A percentile compares a stretch with the other conserved stretches of the same genome.
phyloP scores from a whole-genome alignment of 2,888 invertebrate genomes.

The Andrena bicolor region DNA sequence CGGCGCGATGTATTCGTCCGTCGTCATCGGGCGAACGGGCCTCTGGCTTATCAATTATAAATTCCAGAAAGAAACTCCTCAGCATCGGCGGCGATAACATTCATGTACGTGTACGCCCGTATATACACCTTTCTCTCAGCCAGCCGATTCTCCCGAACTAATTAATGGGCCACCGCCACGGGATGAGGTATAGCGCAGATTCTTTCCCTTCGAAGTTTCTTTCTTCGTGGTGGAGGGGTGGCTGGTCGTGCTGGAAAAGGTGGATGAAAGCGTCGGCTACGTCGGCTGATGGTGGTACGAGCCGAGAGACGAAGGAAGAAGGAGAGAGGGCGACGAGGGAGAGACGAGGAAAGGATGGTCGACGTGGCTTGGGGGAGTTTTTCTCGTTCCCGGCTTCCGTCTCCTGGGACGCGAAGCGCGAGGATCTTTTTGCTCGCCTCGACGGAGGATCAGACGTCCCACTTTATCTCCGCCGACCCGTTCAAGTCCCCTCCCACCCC shows the following conservation, averaged over 20 bases:
- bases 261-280: constrained; percentile 77
- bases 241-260: constrained; percentile 73
- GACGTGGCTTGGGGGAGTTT: constrained; percentile 85
- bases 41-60: constrained; percentile 12
- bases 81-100: constrained; percentile 37
- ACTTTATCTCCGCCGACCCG: constrained; percentile 85
- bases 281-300: constrained; percentile 86
- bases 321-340: constrained; percentile 66
- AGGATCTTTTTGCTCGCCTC: constrained; percentile 85
- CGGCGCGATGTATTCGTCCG: background rate
- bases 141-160: constrained; percentile 54
- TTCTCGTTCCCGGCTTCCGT: constrained; percentile 81
- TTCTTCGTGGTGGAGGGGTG: constrained; percentile 72
- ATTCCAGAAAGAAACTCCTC: constrained; percentile 2
- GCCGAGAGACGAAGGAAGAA: constrained; percentile 86
- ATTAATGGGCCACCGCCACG: constrained; percentile 66
- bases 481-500: constrained; percentile 82
- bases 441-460: constrained; percentile 85
- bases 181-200: constrained; percentile 74
- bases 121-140: background rate
- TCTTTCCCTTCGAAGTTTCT: constrained; percentile 82
- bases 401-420: constrained; percentile 82
- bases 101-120: constrained; percentile 11
- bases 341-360: constrained; percentile 85
- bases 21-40: background rate